phyloP scores from a whole-genome alignment of 2,113 vertebrate species.

The Gobius niger region DNA sequence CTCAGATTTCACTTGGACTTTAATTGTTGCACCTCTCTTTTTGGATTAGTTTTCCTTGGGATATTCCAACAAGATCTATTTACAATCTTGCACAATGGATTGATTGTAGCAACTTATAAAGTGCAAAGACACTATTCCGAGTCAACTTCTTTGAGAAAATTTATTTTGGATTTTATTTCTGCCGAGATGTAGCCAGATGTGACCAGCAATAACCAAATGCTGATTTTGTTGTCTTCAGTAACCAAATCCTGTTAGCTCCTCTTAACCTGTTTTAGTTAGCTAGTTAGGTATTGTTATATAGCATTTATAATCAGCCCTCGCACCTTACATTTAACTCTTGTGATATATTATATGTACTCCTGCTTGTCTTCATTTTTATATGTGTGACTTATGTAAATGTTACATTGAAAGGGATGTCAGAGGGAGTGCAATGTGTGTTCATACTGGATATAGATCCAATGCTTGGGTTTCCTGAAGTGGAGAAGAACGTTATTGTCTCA shows the following conservation, averaged over 20 bases:
- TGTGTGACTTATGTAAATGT: conserved; percentile 55
- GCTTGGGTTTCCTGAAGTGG: conserved; percentile 37
- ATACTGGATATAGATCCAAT: conserved; percentile 20
- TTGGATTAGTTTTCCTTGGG: conserved; percentile 39
- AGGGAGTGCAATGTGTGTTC: conserved; percentile 31
- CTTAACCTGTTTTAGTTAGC: conserved; percentile 20
- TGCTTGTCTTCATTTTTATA: conserved; percentile 62
- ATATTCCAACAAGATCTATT: conserved; percentile 28
- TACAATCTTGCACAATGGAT: conserved; percentile 56
- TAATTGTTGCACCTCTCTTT: conserved; percentile 32
- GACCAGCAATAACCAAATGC: conserved; percentile 77
- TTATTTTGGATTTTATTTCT: conserved; percentile 38
- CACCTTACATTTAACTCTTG: conserved; percentile 76
- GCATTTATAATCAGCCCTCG: conserved; percentile 73
- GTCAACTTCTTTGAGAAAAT: conserved; percentile 30
- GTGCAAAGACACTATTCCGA: conserved; percentile 21
- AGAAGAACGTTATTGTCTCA: conserved; percentile 31
- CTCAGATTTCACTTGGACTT: conserved; percentile 60
- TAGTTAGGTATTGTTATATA: conserved; percentile 64
- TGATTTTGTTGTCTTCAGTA: conserved; percentile 61
- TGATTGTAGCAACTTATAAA: conserved; percentile 62
- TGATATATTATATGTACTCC: conserved; percentile 67
- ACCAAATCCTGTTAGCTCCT: conserved; percentile 76
- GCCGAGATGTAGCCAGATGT: conserved; percentile 63
- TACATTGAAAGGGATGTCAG: conserved; percentile 29